phyloP scores from a whole-genome alignment of 2,113 vertebrate species.

The Emydocephalus ijimae region DNA sequence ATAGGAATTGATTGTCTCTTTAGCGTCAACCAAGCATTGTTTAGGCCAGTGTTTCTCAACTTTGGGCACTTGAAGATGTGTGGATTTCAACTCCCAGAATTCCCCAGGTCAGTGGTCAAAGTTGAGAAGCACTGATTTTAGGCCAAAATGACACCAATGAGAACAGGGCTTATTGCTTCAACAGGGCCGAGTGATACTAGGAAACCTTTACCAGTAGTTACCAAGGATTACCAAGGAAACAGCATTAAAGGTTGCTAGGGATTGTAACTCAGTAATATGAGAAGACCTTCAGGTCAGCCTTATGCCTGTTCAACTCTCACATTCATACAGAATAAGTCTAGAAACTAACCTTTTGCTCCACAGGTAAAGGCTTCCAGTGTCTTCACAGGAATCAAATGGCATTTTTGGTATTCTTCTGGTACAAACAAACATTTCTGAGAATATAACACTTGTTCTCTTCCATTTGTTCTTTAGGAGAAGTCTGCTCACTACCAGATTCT shows the following conservation, averaged over 20 bases:
- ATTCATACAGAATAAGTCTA: not conserved
- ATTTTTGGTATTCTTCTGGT: not conserved
- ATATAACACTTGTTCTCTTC: rapidly evolving
- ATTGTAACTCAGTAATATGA: not conserved
- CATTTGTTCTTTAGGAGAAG: conserved; percentile 69
- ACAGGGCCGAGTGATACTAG: not conserved
- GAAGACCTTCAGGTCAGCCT: not conserved
- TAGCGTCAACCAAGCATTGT: not conserved
- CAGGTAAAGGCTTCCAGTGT: not conserved
- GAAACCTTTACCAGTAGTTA: not conserved
- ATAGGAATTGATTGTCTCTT: not conserved
- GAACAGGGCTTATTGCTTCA: not conserved
- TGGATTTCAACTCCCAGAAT: not conserved
- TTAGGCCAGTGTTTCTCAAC: not conserved
- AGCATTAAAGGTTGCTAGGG: not conserved
- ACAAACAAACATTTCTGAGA: not conserved
- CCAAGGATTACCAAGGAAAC: not conserved
- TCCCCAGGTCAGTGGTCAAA: not conserved
- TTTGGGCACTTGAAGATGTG: not conserved
- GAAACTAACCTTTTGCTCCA: not conserved
- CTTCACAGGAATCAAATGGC: not conserved
- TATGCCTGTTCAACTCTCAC: not conserved
- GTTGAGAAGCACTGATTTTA: not conserved
- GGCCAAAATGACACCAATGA: not conserved
- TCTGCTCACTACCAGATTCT: conserved; percentile 44